Conservation (phyloP, 2,888 invertebrate genomes). For the Drosophila quinaria region DNA sequence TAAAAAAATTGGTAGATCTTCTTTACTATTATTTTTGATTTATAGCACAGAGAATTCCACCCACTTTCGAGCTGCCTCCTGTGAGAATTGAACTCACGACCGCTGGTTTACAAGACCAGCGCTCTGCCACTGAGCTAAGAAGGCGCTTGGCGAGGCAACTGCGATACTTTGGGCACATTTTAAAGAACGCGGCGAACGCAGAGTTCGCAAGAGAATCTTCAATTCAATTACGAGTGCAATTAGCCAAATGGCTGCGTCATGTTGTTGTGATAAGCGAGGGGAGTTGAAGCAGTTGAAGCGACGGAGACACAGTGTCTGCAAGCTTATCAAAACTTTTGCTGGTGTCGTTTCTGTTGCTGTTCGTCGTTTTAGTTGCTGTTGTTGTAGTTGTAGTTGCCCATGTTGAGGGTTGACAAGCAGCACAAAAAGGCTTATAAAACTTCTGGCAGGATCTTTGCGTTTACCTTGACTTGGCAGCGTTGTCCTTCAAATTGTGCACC, state of each 20-base stretch:
- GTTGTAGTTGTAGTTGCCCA: neutral
- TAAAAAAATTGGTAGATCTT: neutral
- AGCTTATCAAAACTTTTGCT: conserved; percentile 48
- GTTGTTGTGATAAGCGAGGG: conserved; percentile 43
- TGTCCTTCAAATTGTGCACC: conserved; percentile 18
- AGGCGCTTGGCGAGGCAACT: conserved; percentile 34
- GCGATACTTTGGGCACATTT: neutral
- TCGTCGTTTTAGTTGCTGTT: neutral
- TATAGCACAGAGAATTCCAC: neutral
- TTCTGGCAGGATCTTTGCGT: conserved; percentile 19
- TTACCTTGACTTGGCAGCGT: conserved; percentile 40
- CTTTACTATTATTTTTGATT: neutral
- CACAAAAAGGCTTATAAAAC: conserved; percentile 24
- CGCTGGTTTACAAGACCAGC: conserved; percentile 64
- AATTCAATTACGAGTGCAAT: conserved; percentile 73
- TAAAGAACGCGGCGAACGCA: neutral
- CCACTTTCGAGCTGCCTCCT: conserved; percentile 40
- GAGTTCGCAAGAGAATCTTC: conserved; percentile 39
- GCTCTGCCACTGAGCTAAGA: conserved; percentile 62
- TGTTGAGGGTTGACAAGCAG: neutral
- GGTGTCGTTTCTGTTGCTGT: neutral
- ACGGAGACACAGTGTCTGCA: conserved; percentile 4
- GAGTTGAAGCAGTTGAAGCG: conserved; percentile 1
- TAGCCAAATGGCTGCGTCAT: conserved; percentile 63
- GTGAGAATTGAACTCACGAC: conserved; percentile 66